These are phyloP conservation scores for Xylota sylvarum DNA, from an alignment of 2,888 invertebrate species.

Conservation along the genomic window DNA sequence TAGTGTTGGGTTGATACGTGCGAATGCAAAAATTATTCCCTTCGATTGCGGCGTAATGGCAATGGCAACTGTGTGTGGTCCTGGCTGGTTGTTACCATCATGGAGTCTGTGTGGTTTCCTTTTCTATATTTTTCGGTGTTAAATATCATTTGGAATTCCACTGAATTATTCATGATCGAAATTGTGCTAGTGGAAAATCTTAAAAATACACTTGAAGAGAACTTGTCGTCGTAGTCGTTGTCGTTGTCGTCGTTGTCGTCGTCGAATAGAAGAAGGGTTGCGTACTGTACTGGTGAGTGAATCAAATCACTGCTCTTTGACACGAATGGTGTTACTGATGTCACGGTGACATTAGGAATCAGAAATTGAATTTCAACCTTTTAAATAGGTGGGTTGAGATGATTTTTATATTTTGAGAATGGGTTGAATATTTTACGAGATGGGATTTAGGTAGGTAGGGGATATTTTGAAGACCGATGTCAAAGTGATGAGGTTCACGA, in stretches of 20 bases:
- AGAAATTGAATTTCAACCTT: conserved; percentile 44
- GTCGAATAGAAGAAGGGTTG: conserved; percentile 33
- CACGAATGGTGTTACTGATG: conserved; percentile 25
- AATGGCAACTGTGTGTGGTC: conserved; percentile 29
- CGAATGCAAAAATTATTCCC: conserved; percentile 75
- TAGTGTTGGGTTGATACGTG: conserved; percentile 52
- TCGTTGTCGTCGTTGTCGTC: background rate
- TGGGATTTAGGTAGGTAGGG: no score
- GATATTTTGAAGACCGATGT: no score
- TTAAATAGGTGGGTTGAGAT: background rate
- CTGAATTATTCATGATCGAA: conserved; percentile 72
- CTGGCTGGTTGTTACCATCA: conserved; percentile 16
- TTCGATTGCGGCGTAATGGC: conserved; percentile 64
- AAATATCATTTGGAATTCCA: conserved; percentile 70
- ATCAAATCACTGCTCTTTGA: conserved; percentile 56
- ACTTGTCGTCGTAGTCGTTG: background rate
- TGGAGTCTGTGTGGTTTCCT: conserved; percentile 54
- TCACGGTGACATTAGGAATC: conserved; percentile 41
- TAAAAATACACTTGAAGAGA: conserved; percentile 26
- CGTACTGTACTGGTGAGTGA: conserved; percentile 14
- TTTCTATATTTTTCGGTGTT: conserved; percentile 69
- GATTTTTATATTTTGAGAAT: background rate
- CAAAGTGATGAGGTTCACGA: no score
- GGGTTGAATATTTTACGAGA: background rate
- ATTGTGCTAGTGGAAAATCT: conserved; percentile 57